These are phyloP conservation scores for Sipha maydis DNA, from an alignment of 2,888 invertebrate species.

Conservation along the genomic window DNA sequence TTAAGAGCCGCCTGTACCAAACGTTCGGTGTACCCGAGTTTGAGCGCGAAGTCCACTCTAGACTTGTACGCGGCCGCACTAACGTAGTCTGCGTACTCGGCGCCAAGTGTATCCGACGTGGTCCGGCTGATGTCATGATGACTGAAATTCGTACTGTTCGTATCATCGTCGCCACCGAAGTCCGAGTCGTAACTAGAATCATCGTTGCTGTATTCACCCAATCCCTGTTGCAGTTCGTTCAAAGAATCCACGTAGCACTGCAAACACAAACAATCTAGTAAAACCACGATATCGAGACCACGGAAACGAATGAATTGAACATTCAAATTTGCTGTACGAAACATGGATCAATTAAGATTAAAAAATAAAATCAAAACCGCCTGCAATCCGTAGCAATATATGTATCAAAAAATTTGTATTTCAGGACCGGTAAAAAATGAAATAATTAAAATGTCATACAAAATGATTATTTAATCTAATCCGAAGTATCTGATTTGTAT, in stretches of 20 bases:
- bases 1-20: conserved; percentile 84
- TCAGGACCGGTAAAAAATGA: not conserved
- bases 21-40: conserved; percentile 90
- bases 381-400: too few relatives aligned
- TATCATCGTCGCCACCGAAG: conserved; percentile 72
- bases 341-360: not conserved
- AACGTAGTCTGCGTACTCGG: conserved; percentile 87
- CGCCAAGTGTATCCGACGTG: conserved; percentile 84
- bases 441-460: not conserved
- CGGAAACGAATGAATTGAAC: not conserved
- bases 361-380: too few relatives aligned
- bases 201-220: conserved; percentile 65
- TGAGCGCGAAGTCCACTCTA: conserved; percentile 89
- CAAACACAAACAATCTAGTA: conserved; percentile 65
- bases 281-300: not conserved
- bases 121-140: conserved; percentile 85
- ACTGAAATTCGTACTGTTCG: conserved; percentile 64
- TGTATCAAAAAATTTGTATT: not conserved
- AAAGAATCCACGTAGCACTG: conserved; percentile 81
- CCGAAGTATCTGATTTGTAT: too few relatives aligned
- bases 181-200: conserved; percentile 91
- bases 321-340: not conserved
- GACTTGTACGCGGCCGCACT: conserved; percentile 69
- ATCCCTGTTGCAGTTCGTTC: conserved; percentile 69
- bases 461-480: not conserved